Conservation (phyloP, 2,888 invertebrate species). For the Dyspetes luteomarginatus region DNA sequence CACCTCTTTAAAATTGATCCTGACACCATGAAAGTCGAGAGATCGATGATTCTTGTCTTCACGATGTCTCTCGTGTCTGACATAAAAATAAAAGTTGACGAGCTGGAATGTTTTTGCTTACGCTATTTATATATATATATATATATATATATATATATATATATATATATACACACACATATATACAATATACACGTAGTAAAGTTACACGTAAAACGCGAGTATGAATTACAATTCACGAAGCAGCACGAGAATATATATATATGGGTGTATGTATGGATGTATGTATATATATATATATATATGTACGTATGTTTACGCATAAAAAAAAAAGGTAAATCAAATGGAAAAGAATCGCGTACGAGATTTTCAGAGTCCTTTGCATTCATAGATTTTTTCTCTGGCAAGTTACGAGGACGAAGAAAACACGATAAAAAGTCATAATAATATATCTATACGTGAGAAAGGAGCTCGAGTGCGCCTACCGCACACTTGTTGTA, state of each 20-base stretch:
- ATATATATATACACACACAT: not conserved
- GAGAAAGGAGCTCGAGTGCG: conserved; percentile 32
- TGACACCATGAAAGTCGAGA: conserved; percentile 27
- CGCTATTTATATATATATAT: not conserved
- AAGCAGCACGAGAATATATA: no score
- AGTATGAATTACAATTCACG: no score
- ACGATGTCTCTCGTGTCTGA: not conserved
- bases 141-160: not conserved
- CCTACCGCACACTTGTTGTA: conserved; percentile 12
- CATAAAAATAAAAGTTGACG: conserved; percentile 22
- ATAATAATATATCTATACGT: conserved; percentile 26
- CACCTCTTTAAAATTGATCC: conserved; percentile 18
- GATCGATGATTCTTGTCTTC: conserved; percentile 44
- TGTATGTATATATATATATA: not conserved
- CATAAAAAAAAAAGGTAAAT: not conserved
- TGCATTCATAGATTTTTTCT: conserved; percentile 28
- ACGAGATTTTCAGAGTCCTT: not conserved
- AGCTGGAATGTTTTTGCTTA: conserved; percentile 43
- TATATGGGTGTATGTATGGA: not conserved
- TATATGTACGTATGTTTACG: not conserved
- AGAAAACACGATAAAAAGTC: not conserved
- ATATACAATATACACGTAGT: no score
- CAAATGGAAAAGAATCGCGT: not conserved
- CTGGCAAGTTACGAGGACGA: not conserved
- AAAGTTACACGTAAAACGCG: no score